Evolutionary conservation across 2,888 invertebrate genomes (phyloP).

Genomic region (Schizaphis graminum): DNA sequence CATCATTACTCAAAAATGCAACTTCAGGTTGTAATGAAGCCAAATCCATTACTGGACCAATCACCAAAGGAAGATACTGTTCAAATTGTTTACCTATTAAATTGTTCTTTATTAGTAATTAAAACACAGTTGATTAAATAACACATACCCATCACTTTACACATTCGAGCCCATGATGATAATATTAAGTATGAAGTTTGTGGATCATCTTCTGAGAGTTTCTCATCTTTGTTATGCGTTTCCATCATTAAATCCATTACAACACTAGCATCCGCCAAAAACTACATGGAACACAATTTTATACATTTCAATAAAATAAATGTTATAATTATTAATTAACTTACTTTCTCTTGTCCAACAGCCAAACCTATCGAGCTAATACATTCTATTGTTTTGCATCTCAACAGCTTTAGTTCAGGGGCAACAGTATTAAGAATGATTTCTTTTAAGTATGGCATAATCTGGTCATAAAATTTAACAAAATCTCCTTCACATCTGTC

Average conservation of each 20-base stretch:
- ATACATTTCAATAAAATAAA: slow-evolving; percentile 62
- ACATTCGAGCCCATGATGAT: too few species aligned
- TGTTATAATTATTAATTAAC: not conserved
- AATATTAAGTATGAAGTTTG: too few species aligned
- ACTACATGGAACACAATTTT: slow-evolving; percentile 72
- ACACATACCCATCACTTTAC: slow-evolving; percentile 74
- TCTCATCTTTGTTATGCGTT: slow-evolving; percentile 89
- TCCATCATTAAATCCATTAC: slow-evolving; percentile 95
- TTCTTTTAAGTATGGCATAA: too few species aligned
- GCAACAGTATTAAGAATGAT: slow-evolving; percentile 92
- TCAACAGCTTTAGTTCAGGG: slow-evolving; percentile 87
- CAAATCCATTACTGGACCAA: slow-evolving; percentile 92
- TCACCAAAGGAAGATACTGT: slow-evolving; percentile 93
- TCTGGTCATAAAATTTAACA: too few species aligned
- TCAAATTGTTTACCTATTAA: slow-evolving; percentile 83
- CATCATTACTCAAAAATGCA: slow-evolving; percentile 88
- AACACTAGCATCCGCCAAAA: slow-evolving; percentile 91
- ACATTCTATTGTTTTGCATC: slow-evolving; percentile 99
- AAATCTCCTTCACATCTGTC: too few species aligned
- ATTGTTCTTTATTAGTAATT: slow-evolving; percentile 50
- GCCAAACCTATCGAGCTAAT: slow-evolving; percentile 92
- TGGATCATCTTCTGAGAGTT: too few species aligned
- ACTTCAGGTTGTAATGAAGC: slow-evolving; percentile 95
- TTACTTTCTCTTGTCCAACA: slow-evolving; percentile 72
- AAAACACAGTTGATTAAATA: not conserved